Evolutionary conservation across 2,888 invertebrate genomes (phyloP).

Genomic region (Cheilosia pagana): DNA sequence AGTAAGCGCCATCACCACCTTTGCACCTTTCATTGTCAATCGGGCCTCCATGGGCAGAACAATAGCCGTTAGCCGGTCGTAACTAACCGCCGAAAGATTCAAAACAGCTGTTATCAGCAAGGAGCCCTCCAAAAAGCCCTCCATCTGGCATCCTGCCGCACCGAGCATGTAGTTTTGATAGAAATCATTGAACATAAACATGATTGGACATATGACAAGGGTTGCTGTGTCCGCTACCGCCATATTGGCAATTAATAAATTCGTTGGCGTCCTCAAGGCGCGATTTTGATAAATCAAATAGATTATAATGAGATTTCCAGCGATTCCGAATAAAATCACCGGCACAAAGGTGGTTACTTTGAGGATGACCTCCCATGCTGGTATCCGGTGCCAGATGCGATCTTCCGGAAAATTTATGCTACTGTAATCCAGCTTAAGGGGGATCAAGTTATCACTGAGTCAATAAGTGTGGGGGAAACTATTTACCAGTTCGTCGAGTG

Average conservation of each 20-base stretch:
- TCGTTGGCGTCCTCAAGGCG: slow-evolving; percentile 88
- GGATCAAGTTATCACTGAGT: not conserved
- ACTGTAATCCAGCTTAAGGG: slow-evolving; percentile 83
- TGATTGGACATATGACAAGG: slow-evolving; percentile 89
- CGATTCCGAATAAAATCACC: slow-evolving; percentile 87
- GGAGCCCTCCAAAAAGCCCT: slow-evolving; percentile 90
- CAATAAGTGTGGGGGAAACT: not conserved
- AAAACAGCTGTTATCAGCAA: slow-evolving; percentile 90
- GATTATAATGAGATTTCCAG: slow-evolving; percentile 88
- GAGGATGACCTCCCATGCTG: slow-evolving; percentile 86
- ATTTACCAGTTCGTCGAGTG: slow-evolving; percentile 36
- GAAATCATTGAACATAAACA: slow-evolving; percentile 90
- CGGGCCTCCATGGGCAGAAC: slow-evolving; percentile 89
- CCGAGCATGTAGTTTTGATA: slow-evolving; percentile 91
- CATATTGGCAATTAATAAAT: slow-evolving; percentile 90
- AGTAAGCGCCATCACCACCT: slow-evolving; percentile 86
- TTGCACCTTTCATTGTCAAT: slow-evolving; percentile 87
- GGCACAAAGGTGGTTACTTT: slow-evolving; percentile 86
- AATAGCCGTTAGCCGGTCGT: slow-evolving; percentile 92
- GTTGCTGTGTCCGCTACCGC: slow-evolving; percentile 88
- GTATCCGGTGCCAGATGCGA: slow-evolving; percentile 87
- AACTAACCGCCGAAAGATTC: slow-evolving; percentile 91
- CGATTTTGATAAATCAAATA: slow-evolving; percentile 86
- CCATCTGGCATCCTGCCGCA: slow-evolving; percentile 89
- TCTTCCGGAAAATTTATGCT: slow-evolving; percentile 84